These are phyloP conservation scores for Tyrophagus putrescentiae DNA, from an alignment of 1,140 invertebrate genomes.

Conservation along the genomic window DNA sequence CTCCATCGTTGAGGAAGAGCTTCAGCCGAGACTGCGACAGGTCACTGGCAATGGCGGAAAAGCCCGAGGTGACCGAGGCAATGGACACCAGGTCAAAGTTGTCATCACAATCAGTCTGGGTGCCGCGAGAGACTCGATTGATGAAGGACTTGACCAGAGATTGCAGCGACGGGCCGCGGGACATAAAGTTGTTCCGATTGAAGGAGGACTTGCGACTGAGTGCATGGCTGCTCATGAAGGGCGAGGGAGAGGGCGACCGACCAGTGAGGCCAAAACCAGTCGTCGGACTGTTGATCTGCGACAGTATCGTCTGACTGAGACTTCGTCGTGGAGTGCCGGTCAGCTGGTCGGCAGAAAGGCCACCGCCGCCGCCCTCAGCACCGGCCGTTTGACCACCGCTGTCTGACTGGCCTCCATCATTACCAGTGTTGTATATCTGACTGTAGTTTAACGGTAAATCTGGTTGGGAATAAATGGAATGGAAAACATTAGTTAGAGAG, in stretches of 20 bases:
- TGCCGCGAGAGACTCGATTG: slow-evolving; percentile 11
- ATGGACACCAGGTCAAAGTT: neutral
- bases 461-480: slow-evolving; percentile 26
- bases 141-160: slow-evolving; percentile 9
- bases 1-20: slow-evolving; percentile 10
- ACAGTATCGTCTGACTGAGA: neutral
- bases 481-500: neutral
- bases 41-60: neutral
- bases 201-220: neutral
- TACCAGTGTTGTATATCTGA: neutral
- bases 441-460: slow-evolving; percentile 10
- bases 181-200: neutral
- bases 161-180: neutral
- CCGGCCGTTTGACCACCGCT: neutral
- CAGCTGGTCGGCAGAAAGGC: neutral
- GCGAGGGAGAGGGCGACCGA: slow-evolving; percentile 3
- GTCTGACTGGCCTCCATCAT: no score
- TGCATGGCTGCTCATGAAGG: neutral
- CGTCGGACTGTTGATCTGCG: neutral
- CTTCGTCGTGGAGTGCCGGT: neutral
- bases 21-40: neutral
- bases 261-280: neutral
- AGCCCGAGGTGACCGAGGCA: slow-evolving; percentile 8
- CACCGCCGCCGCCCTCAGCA: neutral
- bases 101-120: slow-evolving; percentile 14